A percentile compares a stretch with the other conserved stretches of the same genome.
phyloP scores from a whole-genome alignment of 2,113 vertebrate genomes.

The Eulemur rufifrons region DNA sequence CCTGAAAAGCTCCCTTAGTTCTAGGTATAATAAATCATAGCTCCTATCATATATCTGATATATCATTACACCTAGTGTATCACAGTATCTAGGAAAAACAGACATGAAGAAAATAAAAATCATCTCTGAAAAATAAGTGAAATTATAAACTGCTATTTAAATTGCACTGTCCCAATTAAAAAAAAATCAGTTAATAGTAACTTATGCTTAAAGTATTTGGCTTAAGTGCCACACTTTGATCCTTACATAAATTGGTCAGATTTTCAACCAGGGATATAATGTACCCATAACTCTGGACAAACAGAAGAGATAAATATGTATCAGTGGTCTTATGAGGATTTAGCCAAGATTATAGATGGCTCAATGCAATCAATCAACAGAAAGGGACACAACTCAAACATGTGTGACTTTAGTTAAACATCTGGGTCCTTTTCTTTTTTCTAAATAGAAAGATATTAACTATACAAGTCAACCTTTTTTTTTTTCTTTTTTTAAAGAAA shows the following conservation, averaged over 20 bases:
- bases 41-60: not conserved
- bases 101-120: conserved; percentile 13
- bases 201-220: not conserved
- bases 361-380: not conserved
- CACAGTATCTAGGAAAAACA: not conserved
- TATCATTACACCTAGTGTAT: not conserved
- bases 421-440: not conserved
- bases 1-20: not conserved
- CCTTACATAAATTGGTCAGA: not conserved
- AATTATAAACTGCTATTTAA: conserved; percentile 20
- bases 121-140: not conserved
- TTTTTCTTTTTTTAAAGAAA: too few relatives aligned
- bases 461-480: not conserved
- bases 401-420: not conserved
- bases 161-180: not conserved
- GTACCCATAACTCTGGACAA: not conserved
- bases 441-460: not conserved
- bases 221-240: not conserved
- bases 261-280: not conserved
- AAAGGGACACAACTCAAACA: not conserved
- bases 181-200: not conserved
- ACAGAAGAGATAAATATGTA: not conserved
- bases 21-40: conserved; percentile 9
- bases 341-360: not conserved
- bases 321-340: not conserved